phyloP scores from a whole-genome alignment of 2,888 invertebrate genomes.

The Meta bourneti region DNA sequence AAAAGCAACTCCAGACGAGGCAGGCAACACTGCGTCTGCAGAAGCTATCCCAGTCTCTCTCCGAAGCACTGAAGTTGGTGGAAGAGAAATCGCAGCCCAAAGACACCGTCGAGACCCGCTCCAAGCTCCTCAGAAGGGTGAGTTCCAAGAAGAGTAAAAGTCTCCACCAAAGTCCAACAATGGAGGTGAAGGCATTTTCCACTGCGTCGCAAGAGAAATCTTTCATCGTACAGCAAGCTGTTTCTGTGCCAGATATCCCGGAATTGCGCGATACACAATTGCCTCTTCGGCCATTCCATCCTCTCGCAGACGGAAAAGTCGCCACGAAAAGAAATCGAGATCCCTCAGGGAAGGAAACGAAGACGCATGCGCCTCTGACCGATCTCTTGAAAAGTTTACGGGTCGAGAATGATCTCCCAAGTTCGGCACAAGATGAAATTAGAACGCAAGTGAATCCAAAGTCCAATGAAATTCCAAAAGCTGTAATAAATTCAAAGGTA shows the following conservation, averaged over 20 bases:
- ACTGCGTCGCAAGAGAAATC: not conserved
- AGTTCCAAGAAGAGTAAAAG: slow-evolving; percentile 6
- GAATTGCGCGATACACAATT: not conserved
- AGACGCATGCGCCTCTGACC: not conserved
- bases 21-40: slow-evolving; percentile 31
- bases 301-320: not conserved
- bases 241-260: slow-evolving; percentile 20
- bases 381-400: slow-evolving; percentile 17
- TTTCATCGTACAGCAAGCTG: not conserved
- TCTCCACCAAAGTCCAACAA: not conserved
- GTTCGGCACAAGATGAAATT: no score
- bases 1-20: not conserved
- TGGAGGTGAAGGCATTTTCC: not conserved
- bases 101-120: not conserved
- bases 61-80: slow-evolving; percentile 31
- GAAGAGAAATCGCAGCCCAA: not conserved
- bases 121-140: not conserved
- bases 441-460: no score
- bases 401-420: not conserved
- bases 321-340: not conserved
- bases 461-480: no score
- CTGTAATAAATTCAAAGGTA: no score
- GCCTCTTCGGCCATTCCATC: slow-evolving; percentile 1
- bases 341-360: not conserved
- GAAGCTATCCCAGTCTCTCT: slow-evolving; percentile 46